Conservation (phyloP, 2,113 vertebrate species). For the Sphyrna mokarran region DNA sequence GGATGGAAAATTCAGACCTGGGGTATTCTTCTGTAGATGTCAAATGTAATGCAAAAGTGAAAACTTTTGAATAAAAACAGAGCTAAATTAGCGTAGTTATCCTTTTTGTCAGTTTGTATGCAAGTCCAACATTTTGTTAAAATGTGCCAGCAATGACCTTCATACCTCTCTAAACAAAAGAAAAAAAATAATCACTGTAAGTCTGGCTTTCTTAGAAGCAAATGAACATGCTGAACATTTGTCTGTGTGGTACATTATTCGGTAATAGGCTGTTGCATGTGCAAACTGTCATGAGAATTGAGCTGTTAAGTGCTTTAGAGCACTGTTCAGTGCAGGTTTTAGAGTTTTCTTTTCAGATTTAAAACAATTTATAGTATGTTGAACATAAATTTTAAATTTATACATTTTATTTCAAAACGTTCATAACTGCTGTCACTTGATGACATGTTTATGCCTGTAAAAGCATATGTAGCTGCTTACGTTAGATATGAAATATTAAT, state of each 20-base stretch:
- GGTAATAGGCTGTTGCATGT: neutral
- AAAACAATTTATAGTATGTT: neutral
- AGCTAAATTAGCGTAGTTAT: neutral
- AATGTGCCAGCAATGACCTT: neutral
- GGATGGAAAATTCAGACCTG: too few relatives aligned
- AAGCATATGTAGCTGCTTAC: neutral
- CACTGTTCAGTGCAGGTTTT: neutral
- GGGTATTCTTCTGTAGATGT: neutral
- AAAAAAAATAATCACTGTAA: neutral
- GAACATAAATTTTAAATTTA: neutral
- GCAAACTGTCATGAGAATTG: neutral
- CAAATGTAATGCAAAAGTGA: neutral
- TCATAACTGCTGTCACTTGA: neutral
- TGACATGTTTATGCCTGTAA: neutral
- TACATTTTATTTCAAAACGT: neutral
- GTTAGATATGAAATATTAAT: neutral
- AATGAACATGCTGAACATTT: neutral
- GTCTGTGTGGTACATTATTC: neutral
- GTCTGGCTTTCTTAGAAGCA: slow-evolving; percentile 1
- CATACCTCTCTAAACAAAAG: neutral
- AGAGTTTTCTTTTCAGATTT: neutral
- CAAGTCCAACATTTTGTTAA: neutral
- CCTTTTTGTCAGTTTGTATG: neutral
- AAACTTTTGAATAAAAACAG: neutral
- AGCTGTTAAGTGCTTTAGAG: neutral